A percentile compares a stretch with the other conserved stretches of the same genome.
Conservation (phyloP, 2,888 invertebrate species). For the Phania funesta region DNA sequence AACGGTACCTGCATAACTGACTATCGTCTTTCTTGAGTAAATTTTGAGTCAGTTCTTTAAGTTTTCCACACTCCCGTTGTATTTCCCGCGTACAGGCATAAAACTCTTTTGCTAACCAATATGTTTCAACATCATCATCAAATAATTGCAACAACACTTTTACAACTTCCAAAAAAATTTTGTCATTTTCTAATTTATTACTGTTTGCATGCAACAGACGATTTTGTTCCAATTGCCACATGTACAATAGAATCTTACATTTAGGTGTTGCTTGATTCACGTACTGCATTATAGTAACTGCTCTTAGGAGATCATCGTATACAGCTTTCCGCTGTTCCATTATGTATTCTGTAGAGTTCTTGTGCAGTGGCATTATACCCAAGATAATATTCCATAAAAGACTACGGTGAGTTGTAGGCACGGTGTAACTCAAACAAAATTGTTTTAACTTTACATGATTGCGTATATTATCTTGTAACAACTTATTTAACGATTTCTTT, state of each 20-base stretch:
- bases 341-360: constrained; percentile 88
- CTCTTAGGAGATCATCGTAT: constrained; percentile 87
- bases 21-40: constrained; percentile 90
- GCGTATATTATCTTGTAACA: constrained; percentile 89
- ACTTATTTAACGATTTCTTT: constrained; percentile 93
- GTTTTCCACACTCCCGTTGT: constrained; percentile 84
- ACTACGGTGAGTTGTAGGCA: constrained; percentile 88
- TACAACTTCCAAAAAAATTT: constrained; percentile 84
- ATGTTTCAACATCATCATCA: constrained; percentile 88
- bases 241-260: constrained; percentile 86
- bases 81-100: constrained; percentile 86
- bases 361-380: constrained; percentile 89
- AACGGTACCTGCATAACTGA: constrained; percentile 83
- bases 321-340: constrained; percentile 87
- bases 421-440: constrained; percentile 91
- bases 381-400: constrained; percentile 93
- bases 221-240: constrained; percentile 91
- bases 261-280: constrained; percentile 85
- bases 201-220: constrained; percentile 69
- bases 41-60: constrained; percentile 85
- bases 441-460: constrained; percentile 87
- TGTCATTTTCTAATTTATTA: constrained; percentile 80
- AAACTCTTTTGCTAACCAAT: constrained; percentile 91
- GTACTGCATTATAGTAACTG: constrained; percentile 85
- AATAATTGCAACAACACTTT: constrained; percentile 86